Conservation (phyloP, 2,113 vertebrate genomes). For the Passer montanus region DNA sequence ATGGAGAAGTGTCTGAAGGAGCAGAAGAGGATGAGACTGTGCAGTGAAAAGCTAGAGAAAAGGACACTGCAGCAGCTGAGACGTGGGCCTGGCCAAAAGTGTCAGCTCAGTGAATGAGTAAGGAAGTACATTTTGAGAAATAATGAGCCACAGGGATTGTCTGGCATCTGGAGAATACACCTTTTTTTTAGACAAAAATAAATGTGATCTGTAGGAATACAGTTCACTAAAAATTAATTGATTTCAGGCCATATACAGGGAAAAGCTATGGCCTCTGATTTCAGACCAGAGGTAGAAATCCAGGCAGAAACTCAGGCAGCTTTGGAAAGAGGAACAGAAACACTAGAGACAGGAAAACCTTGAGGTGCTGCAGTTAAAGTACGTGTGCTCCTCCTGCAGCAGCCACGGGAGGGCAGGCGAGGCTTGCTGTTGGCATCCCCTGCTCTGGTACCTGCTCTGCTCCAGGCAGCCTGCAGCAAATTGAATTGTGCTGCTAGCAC, state of each 20-base stretch:
- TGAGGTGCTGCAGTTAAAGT: background rate
- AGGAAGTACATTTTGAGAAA: background rate
- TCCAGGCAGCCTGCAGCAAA: rapidly evolving
- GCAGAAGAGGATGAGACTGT: background rate
- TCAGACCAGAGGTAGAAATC: background rate
- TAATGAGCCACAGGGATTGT: background rate
- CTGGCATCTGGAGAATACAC: background rate
- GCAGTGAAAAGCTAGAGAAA: background rate
- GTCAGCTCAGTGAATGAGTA: background rate
- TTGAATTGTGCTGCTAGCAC: background rate
- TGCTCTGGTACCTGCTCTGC: rapidly evolving
- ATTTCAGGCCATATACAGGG: background rate
- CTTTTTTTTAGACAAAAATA: background rate
- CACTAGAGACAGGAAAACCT: background rate
- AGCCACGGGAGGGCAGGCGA: constrained; percentile 66
- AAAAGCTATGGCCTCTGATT: background rate
- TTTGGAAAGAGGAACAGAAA: background rate
- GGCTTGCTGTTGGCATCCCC: background rate
- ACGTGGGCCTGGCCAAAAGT: rapidly evolving
- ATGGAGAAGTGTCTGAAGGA: background rate
- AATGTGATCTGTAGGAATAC: rapidly evolving
- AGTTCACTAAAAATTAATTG: background rate
- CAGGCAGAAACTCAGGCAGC: background rate
- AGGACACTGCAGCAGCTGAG: background rate
- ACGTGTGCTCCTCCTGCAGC: rapidly evolving